Conservation (phyloP, 2,888 invertebrate species). For the Andrena camellia region DNA sequence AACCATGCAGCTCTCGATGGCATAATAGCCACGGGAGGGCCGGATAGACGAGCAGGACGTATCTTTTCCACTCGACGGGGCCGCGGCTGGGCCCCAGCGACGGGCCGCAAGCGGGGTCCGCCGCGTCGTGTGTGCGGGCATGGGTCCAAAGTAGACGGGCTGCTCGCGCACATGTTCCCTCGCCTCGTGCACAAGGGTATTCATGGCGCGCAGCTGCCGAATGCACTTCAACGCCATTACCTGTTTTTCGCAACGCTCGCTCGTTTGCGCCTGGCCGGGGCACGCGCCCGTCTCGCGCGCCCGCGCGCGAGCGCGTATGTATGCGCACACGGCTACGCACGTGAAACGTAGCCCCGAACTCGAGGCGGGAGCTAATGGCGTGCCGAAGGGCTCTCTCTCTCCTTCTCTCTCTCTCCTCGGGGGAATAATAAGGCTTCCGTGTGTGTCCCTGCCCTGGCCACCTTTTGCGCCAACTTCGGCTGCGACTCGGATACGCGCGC, state of each 20-base stretch:
- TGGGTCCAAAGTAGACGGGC: constrained; percentile 72
- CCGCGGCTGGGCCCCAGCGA: constrained; percentile 33
- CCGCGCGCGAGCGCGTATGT: not conserved
- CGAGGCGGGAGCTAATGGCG: constrained; percentile 52
- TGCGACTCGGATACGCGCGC: not conserved
- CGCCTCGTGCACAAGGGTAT: constrained; percentile 73
- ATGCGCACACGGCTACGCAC: constrained; percentile 7
- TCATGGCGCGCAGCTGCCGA: constrained; percentile 79
- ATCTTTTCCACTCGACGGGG: constrained; percentile 72
- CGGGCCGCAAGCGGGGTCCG: constrained; percentile 12
- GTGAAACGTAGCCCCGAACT: constrained; percentile 52
- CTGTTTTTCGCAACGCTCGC: constrained; percentile 75
- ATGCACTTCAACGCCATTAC: constrained; percentile 80
- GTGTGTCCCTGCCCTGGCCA: constrained; percentile 29
- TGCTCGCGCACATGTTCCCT: constrained; percentile 73
- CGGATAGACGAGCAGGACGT: constrained; percentile 69
- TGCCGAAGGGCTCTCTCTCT: constrained; percentile 40
- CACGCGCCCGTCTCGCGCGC: constrained; percentile 63
- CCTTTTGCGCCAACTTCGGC: constrained; percentile 13
- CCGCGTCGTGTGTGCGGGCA: constrained; percentile 66
- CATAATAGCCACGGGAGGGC: constrained; percentile 51
- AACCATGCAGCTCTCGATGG: constrained; percentile 65
- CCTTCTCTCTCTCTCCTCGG: constrained; percentile 3
- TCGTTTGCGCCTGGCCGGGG: constrained; percentile 62
- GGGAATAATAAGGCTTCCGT: constrained; percentile 62